Evolutionary conservation across 2,888 invertebrate species (phyloP), one percentile per base, ranked within the genome.

Genomic region (Lepidonotus clava): DNA sequence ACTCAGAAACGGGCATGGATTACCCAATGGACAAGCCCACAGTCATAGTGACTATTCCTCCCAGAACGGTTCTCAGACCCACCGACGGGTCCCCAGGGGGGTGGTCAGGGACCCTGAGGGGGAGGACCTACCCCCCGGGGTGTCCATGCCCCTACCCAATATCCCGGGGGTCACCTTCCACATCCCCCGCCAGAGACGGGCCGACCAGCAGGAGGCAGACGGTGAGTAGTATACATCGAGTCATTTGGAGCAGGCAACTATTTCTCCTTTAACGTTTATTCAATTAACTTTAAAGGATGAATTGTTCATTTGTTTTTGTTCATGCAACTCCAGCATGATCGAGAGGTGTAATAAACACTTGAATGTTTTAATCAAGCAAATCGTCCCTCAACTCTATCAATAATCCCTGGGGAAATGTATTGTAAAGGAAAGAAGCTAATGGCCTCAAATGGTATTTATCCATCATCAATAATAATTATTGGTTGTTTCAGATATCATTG

Each of bases 81-180:
- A 46, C 41, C 11, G 80, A n/a, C 41, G 41, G 38, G 40, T n/a
- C 24, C 36, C 38, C 8, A 41, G 32, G 51, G 51, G 46, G 14
- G 28, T 51, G 51, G 46, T 24, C 32, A 51, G 46, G 41, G 80
- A 32, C 18, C n/a, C 41, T 28, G 51, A 80, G 28, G 51, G 32
- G 51, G 76, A 2, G 40, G 76, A 76, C 21, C 40, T 76, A 21
- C 76, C 76, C 1, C 76, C 36, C 1, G 80, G 80, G 1, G 46
- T 80, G 41, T 80, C 46, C 28, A 11, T 46, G 14, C 80, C 80
- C 4, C 46, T 80, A 4, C 80, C 80, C 46, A 80, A 80, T 46
- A 46, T 80, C 41, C 80, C 80, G 8, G 41, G 46, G 24, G 80
- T 80, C 28, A 80, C 80, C 6, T 51, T 80, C 41, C 80, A 80